Conservation (phyloP, 2,797 vertebrate species). For the Arrhamphus sclerolepis region DNA sequence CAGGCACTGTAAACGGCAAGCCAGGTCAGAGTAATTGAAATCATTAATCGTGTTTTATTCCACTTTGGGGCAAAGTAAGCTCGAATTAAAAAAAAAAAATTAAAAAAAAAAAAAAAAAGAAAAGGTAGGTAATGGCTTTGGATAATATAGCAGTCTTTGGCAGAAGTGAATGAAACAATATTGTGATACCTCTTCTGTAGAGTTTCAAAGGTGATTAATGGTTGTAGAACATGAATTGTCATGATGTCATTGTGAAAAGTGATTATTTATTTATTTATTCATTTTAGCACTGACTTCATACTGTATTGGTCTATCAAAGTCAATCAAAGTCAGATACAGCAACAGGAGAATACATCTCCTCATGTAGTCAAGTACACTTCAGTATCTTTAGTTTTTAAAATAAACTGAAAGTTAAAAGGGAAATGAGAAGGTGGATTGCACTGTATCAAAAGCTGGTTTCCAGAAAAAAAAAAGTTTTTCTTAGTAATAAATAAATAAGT, state of each 20-base stretch:
- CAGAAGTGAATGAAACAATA: conserved; percentile 63
- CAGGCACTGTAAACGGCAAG: conserved; percentile 72
- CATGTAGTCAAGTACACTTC: not conserved
- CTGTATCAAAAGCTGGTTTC: not conserved
- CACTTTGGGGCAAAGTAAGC: conserved; percentile 76
- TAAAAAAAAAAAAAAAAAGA: conserved; percentile 62
- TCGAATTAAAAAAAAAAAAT: conserved; percentile 67
- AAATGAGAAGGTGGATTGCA: not conserved
- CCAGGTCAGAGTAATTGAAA: conserved; percentile 79
- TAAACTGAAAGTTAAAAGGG: not conserved
- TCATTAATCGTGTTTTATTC: conserved; percentile 84
- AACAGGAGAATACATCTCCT: not conserved
- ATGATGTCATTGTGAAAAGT: conserved; percentile 49
- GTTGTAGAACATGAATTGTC: conserved; percentile 47
- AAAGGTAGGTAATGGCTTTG: conserved; percentile 66
- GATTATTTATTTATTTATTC: conserved; percentile 41
- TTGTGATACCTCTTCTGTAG: conserved; percentile 56
- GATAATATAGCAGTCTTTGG: conserved; percentile 66
- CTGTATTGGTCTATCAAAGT: conserved; percentile 42
- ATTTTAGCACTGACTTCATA: conserved; percentile 38
- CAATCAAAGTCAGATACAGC: conserved; percentile 23
- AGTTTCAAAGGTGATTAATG: conserved; percentile 54
- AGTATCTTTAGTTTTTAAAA: not conserved
- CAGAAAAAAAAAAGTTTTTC: not conserved
- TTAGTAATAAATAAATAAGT: not conserved